These are phyloP conservation scores for Anadara kagoshimensis DNA, from an alignment of 1,140 invertebrate species.

Conservation along the genomic window DNA sequence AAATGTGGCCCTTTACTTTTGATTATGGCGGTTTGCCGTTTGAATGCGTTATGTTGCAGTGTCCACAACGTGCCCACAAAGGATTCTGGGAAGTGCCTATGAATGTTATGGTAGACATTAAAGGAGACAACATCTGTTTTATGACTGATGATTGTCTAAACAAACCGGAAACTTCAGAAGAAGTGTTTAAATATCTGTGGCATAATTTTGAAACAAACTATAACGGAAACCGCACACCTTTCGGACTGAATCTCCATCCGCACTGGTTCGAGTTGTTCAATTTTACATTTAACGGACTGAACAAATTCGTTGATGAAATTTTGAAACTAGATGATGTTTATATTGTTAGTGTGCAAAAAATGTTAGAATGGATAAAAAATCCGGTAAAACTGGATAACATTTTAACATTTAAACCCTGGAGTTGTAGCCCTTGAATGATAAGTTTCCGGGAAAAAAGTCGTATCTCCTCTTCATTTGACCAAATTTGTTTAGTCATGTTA, in stretches of 20 bases:
- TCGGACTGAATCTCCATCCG: conserved; percentile 51
- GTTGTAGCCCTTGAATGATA: neutral
- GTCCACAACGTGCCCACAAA: conserved; percentile 53
- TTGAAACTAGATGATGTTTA: conserved; percentile 42
- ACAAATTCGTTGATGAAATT: conserved; percentile 35
- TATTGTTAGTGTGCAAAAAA: conserved; percentile 37
- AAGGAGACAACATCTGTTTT: conserved; percentile 51
- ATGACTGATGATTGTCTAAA: conserved; percentile 59
- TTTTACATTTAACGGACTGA: neutral
- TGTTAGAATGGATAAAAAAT: conserved; percentile 34
- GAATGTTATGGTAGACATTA: conserved; percentile 57
- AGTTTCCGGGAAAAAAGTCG: too few relatives aligned
- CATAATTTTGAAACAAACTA: conserved; percentile 28
- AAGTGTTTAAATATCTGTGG: conserved; percentile 38
- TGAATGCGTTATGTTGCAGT: conserved; percentile 56
- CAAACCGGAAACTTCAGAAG: conserved; percentile 46
- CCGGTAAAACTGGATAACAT: conserved; percentile 18
- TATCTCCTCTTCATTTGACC: too few relatives aligned
- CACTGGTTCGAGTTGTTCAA: conserved; percentile 39
- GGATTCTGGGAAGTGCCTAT: conserved; percentile 64
- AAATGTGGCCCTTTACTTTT: conserved; percentile 62
- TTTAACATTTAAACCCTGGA: conserved; percentile 26
- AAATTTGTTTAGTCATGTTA: too few relatives aligned
- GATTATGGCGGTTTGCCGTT: conserved; percentile 48
- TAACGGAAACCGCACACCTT: conserved; percentile 48